phyloP scores from a whole-genome alignment of 2,888 invertebrate species.

The Drosophila anceps region DNA sequence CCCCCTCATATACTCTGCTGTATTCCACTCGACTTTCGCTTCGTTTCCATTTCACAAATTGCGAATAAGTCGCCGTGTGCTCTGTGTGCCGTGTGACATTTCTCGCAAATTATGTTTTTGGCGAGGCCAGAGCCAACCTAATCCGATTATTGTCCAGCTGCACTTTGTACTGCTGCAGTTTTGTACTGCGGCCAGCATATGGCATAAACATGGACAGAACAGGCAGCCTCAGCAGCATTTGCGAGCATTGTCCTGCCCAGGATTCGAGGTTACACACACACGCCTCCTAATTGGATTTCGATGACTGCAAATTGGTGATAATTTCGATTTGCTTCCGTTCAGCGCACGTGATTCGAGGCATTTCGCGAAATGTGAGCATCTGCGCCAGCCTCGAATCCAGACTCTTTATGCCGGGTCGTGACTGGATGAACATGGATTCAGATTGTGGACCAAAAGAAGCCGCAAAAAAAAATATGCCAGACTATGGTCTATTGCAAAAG shows the following conservation, averaged over 20 bases:
- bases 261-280: conserved; percentile 42
- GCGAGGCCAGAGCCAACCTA: conserved; percentile 57
- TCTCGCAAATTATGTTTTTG: conserved; percentile 80
- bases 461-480: conserved; percentile 36
- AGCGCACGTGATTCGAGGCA: conserved; percentile 68
- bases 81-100: conserved; percentile 80
- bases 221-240: conserved; percentile 38
- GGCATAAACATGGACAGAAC: conserved; percentile 48
- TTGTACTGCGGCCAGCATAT: conserved; percentile 61
- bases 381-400: conserved; percentile 47
- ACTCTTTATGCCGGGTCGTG: conserved; percentile 65
- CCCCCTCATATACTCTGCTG: not conserved
- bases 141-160: conserved; percentile 69
- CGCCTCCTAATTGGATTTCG: conserved; percentile 83
- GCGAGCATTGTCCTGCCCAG: conserved; percentile 45
- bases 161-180: conserved; percentile 59
- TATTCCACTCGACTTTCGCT: conserved; percentile 20
- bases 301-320: conserved; percentile 84
- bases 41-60: conserved; percentile 75
- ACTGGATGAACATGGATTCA: conserved; percentile 62
- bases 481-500: not conserved
- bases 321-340: conserved; percentile 79
- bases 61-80: conserved; percentile 74
- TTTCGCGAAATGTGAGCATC: conserved; percentile 70
- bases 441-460: conserved; percentile 26